Evolutionary conservation across 2,888 invertebrate species (phyloP).

Genomic region (Baronia brevicornis): DNA sequence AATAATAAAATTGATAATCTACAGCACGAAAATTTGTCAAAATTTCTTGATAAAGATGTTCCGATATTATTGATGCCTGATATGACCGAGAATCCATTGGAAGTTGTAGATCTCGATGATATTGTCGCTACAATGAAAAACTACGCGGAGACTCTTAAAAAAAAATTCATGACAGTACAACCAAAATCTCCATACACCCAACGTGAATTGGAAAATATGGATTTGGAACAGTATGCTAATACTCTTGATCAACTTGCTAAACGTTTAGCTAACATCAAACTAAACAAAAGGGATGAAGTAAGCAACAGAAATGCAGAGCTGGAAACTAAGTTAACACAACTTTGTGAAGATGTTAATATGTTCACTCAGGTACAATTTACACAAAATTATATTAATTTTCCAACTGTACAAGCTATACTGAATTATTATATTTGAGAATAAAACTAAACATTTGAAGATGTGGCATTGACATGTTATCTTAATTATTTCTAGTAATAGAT

Average conservation of each 20-base stretch:
- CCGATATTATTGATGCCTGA: slow-evolving; percentile 50
- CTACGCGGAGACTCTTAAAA: slow-evolving; percentile 50
- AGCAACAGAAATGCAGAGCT: slow-evolving; percentile 40
- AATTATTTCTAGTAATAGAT: too few relatives aligned
- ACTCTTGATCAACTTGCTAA: slow-evolving; percentile 54
- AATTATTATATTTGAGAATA: too few relatives aligned
- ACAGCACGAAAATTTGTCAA: slow-evolving; percentile 40
- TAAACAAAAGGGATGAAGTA: slow-evolving; percentile 32
- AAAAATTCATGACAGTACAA: slow-evolving; percentile 28
- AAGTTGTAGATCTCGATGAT: slow-evolving; percentile 43
- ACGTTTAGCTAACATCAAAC: slow-evolving; percentile 43
- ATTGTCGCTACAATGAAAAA: slow-evolving; percentile 45
- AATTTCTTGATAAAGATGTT: slow-evolving; percentile 39
- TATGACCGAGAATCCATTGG: slow-evolving; percentile 38
- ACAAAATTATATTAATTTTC: too few relatives aligned
- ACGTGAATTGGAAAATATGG: slow-evolving; percentile 31
- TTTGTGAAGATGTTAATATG: slow-evolving; percentile 52
- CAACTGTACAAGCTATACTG: too few relatives aligned
- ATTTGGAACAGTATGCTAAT: slow-evolving; percentile 46
- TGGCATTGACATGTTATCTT: too few relatives aligned
- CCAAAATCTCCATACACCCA: slow-evolving; percentile 19
- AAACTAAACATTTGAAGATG: too few relatives aligned
- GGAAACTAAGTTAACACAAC: slow-evolving; percentile 43
- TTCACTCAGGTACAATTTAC: slow-evolving; percentile 60
- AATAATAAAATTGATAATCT: slow-evolving; percentile 17